These are phyloP conservation scores for Ctenosaura bakeri DNA, from an alignment of 2,797 vertebrate species.

Conservation along the genomic window DNA sequence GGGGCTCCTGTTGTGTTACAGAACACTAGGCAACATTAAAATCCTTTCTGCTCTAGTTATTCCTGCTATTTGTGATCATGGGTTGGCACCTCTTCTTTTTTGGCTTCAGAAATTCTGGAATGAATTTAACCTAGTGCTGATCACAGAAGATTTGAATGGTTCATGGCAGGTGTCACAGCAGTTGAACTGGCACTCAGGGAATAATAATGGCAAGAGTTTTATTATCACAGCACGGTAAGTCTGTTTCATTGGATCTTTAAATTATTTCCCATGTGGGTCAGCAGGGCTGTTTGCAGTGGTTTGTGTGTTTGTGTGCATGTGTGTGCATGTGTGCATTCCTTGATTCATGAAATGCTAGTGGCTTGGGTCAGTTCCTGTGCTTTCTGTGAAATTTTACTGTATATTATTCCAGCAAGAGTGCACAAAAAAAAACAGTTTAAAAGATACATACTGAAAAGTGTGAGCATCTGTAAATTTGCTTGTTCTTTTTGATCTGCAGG, in stretches of 20 bases:
- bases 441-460: neutral
- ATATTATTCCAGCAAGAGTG: neutral
- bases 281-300: neutral
- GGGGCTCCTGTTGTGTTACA: neutral
- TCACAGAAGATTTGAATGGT: neutral
- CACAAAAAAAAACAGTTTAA: neutral
- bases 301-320: neutral
- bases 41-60: conserved; percentile 32
- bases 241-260: neutral
- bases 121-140: neutral
- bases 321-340: neutral
- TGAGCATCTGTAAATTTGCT: neutral
- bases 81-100: neutral
- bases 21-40: neutral
- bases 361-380: neutral
- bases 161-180: neutral
- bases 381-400: neutral
- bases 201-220: conserved; percentile 1
- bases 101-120: neutral
- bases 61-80: neutral
- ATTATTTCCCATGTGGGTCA: neutral
- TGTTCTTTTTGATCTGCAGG: neutral
- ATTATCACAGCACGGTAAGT: neutral
- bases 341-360: neutral
- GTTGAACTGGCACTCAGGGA: neutral